A percentile compares a stretch with the other conserved stretches of the same genome.
phyloP scores from a whole-genome alignment of 1,140 invertebrate species.

The Mycetomoellerius zeteki region DNA sequence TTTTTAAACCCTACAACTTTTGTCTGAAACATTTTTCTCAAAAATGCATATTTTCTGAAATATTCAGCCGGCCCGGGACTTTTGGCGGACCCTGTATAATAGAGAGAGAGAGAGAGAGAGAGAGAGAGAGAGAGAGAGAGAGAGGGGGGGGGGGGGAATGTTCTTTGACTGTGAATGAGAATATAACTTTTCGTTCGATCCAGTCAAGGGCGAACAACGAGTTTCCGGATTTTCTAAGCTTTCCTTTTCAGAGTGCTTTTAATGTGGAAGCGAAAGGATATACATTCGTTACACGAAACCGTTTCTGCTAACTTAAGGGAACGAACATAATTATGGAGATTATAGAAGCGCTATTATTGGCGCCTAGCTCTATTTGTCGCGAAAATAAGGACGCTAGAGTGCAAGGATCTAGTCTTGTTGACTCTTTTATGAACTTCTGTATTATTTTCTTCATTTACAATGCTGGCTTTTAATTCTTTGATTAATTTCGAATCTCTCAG shows the following conservation, averaged over 20 bases:
- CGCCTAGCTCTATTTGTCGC: constrained; percentile 35
- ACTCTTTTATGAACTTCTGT: neutral
- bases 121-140: neutral
- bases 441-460: constrained; percentile 5
- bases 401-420: neutral
- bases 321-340: constrained; percentile 66
- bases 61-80: too few species aligned
- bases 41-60: too few species aligned
- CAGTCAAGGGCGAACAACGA: constrained; percentile 70
- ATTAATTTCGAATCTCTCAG: neutral
- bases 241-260: constrained; percentile 53
- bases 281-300: constrained; percentile 26
- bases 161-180: constrained; percentile 70
- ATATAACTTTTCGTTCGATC: constrained; percentile 53
- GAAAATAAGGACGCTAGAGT: constrained; percentile 6
- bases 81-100: too few species aligned
- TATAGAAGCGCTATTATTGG: constrained; percentile 64
- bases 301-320: neutral
- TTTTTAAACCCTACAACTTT: too few species aligned
- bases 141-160: constrained; percentile 26
- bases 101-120: neutral
- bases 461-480: neutral
- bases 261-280: constrained; percentile 40
- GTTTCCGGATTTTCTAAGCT: constrained; percentile 37
- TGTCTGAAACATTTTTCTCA: too few species aligned